These are phyloP conservation scores for Ametastegia equiseti DNA, from an alignment of 2,888 invertebrate species.

Conservation along the genomic window DNA sequence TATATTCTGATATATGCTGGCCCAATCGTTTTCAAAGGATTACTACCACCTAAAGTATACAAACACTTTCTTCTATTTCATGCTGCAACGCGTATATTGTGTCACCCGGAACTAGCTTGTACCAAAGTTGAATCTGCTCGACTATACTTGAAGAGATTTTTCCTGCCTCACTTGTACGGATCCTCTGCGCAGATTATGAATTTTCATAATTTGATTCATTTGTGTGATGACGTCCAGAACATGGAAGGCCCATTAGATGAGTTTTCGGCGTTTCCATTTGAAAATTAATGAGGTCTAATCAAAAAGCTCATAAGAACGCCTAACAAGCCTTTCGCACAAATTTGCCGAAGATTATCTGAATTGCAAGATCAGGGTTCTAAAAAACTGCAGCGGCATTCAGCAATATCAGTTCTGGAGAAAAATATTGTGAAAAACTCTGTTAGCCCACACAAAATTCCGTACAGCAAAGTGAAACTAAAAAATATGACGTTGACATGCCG, in stretches of 20 bases:
- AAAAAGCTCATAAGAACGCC: slow-evolving; percentile 40
- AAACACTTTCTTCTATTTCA: slow-evolving; percentile 42
- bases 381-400: neutral
- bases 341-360: slow-evolving; percentile 35
- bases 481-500: neutral
- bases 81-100: slow-evolving; percentile 45
- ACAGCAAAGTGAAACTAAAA: neutral
- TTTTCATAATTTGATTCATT: slow-evolving; percentile 51
- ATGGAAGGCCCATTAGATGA: slow-evolving; percentile 12
- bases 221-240: slow-evolving; percentile 48
- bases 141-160: slow-evolving; percentile 23
- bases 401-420: neutral
- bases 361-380: neutral
- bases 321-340: slow-evolving; percentile 42
- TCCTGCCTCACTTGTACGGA: slow-evolving; percentile 34
- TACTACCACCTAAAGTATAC: slow-evolving; percentile 34
- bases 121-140: slow-evolving; percentile 25
- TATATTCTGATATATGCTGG: slow-evolving; percentile 54
- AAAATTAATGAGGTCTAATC: slow-evolving; percentile 42
- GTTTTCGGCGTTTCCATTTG: slow-evolving; percentile 41
- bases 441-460: neutral
- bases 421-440: neutral
- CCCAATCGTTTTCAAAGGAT: slow-evolving; percentile 24
- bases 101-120: slow-evolving; percentile 5
- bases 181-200: slow-evolving; percentile 42